phyloP scores from a whole-genome alignment of 1,140 invertebrate species.

The Leptinotarsa texana region DNA sequence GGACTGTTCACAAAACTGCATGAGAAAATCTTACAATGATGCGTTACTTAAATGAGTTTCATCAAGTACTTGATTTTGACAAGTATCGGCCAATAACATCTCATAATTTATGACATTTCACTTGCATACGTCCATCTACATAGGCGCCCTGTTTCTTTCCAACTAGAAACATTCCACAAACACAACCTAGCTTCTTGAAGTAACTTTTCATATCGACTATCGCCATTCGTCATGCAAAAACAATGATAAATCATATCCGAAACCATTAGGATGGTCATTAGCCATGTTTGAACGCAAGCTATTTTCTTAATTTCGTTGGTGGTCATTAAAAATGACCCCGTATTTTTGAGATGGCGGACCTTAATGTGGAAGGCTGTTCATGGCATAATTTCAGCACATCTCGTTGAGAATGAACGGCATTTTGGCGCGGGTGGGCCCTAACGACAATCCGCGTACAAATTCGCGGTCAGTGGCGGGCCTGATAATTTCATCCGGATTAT shows the following conservation, averaged over 20 bases:
- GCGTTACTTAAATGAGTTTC: no score
- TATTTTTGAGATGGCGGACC: conserved; percentile 35
- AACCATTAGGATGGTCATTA: conserved; percentile 16
- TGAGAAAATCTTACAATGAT: no score
- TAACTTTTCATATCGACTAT: not conserved
- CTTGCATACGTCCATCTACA: no score
- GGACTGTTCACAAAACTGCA: no score
- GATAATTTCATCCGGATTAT: not conserved
- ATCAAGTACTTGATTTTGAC: no score
- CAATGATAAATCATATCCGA: conserved; percentile 20
- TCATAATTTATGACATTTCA: no score
- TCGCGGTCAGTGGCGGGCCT: not conserved
- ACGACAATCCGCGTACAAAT: conserved; percentile 36
- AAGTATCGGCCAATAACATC: no score
- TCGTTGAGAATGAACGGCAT: conserved; percentile 31
- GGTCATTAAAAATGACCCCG: conserved; percentile 43
- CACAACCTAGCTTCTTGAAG: not conserved
- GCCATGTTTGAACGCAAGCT: conserved; percentile 26
- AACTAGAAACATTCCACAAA: no score
- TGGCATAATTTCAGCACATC: conserved; percentile 46
- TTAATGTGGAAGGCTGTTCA: conserved; percentile 10
- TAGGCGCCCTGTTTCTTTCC: no score
- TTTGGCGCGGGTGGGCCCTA: conserved; percentile 36
- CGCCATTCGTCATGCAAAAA: not conserved
- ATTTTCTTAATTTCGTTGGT: conserved; percentile 43